Evolutionary conservation across 2,797 vertebrate genomes (phyloP).

Genomic region (Epinephelus malabaricus): DNA sequence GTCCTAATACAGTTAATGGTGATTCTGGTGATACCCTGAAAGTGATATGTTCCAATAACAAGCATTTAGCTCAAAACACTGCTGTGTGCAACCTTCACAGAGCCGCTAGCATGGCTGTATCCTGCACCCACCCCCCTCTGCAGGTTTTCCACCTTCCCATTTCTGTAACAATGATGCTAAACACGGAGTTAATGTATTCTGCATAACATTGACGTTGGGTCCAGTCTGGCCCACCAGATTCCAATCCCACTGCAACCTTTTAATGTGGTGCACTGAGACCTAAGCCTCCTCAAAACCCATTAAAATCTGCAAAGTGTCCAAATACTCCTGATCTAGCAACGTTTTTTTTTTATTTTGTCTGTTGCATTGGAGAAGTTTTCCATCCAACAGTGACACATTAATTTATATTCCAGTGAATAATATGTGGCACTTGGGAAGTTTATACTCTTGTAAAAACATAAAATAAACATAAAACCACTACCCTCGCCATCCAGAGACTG

Average conservation of each 20-base stretch:
- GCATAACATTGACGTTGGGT: background rate
- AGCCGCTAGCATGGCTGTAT: background rate
- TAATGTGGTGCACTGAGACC: slow-evolving; percentile 15
- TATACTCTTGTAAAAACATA: slow-evolving; percentile 56
- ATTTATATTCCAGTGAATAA: slow-evolving; percentile 49
- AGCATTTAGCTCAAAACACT: background rate
- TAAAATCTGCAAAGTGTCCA: slow-evolving; percentile 25
- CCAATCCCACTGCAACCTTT: slow-evolving; percentile 6
- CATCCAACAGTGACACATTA: slow-evolving; percentile 28
- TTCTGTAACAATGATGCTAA: slow-evolving; percentile 31
- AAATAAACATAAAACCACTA: slow-evolving; percentile 68
- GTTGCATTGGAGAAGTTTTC: slow-evolving; percentile 17
- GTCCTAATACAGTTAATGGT: too few species aligned
- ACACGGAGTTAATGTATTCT: slow-evolving; percentile 28
- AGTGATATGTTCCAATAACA: background rate
- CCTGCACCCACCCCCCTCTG: background rate
- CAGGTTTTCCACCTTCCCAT: background rate
- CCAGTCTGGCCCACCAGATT: background rate
- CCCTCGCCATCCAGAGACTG: slow-evolving; percentile 38
- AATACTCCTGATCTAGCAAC: slow-evolving; percentile 6
- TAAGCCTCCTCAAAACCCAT: slow-evolving; percentile 3
- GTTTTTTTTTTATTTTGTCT: slow-evolving; percentile 17
- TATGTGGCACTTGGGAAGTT: slow-evolving; percentile 47
- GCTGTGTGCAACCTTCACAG: background rate
- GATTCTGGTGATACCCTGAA: too few species aligned